Evolutionary conservation across 2,113 vertebrate genomes (phyloP).

Genomic region (Calyptommatus sinebrachiatus): DNA sequence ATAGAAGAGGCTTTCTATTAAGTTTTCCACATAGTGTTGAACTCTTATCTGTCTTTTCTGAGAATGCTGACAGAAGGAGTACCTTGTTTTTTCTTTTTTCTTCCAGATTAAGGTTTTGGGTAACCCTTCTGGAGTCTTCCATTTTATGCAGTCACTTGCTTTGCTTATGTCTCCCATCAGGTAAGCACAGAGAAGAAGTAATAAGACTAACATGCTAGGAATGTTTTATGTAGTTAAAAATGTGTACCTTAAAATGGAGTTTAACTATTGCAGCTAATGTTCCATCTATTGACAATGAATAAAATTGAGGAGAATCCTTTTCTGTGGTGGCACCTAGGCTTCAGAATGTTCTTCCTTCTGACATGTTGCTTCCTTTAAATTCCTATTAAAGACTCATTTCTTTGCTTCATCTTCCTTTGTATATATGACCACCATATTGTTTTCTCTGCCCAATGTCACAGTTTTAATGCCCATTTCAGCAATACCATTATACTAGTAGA

Average conservation of each 20-base stretch:
- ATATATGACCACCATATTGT: too few species aligned
- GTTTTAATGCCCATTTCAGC: too few species aligned
- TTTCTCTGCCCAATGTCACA: too few species aligned
- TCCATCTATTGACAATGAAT: not conserved
- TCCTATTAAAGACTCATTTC: too few species aligned
- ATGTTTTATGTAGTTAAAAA: not conserved
- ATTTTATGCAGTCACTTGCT: slow-evolving; percentile 96
- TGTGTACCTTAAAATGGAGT: not conserved
- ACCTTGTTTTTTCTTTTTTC: slow-evolving; percentile 2
- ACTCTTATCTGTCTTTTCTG: too few species aligned
- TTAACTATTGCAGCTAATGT: not conserved
- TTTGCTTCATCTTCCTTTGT: too few species aligned
- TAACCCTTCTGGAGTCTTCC: slow-evolving; percentile 84
- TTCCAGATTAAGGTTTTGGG: slow-evolving; percentile 88
- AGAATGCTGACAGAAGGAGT: too few species aligned
- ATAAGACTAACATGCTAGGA: not conserved
- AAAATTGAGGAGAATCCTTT: not conserved
- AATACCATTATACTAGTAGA: too few species aligned
- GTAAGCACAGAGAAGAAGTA: slow-evolving; percentile 66
- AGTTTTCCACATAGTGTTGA: too few species aligned
- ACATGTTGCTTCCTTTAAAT: too few species aligned
- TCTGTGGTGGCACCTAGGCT: too few species aligned
- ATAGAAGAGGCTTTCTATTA: not conserved
- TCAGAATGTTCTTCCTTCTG: too few species aligned
- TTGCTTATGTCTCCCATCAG: slow-evolving; percentile 91